Base-by-base conservation (phyloP, 1,140 invertebrate genomes). In the Papilio polytes region DNA sequence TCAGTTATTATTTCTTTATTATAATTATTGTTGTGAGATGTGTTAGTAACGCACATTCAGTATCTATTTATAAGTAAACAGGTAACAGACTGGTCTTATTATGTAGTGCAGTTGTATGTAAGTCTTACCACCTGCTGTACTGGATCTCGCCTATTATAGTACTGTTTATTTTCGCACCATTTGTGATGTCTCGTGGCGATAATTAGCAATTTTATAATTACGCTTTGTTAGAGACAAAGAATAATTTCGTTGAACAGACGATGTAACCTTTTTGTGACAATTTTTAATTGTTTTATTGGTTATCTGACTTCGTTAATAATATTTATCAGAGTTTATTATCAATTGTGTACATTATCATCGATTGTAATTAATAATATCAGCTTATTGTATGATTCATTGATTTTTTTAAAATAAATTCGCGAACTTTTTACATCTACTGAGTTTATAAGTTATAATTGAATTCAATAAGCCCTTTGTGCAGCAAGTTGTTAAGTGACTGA, bases 351-450 rank as follows among this genome's bases (percentile, higher is more conserved):
- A 9, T 56, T 70, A 66, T 66, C n/a, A 18, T 70, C 12, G 22
- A 36, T 70, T 70, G 63, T 70, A 31, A 70, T 31, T 70, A 70
- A 7, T 63, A 10, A 13, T 63, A 22, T 22, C 63, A 70, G 63
- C 13, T 36, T 66, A 13, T 66, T 3, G 63, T 31, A 31, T 70
- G 63, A 70, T 31, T 70, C 63, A 70, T 70, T 13, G 26, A 36
- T 70, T 15, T 31, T 15, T 31, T 26, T 36, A 7, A 26, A 26
- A 22, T 63, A 63, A 63, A 63, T 63, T 70, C 0, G 63, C 63
- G 13, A 70, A 70, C 63, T 26, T 66, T 41, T 41, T 26, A 15
- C 31, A 63, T 81, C 53, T 81, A 85, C 83, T 74, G 76, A 26
- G 10, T 31, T 66, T 3, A 31, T 13, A 70, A 31, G 63, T 70